Evolutionary conservation across 2,113 vertebrate genomes (phyloP), one percentile per base, ranked within the genome.

Genomic region (Elephantulus edwardii): DNA sequence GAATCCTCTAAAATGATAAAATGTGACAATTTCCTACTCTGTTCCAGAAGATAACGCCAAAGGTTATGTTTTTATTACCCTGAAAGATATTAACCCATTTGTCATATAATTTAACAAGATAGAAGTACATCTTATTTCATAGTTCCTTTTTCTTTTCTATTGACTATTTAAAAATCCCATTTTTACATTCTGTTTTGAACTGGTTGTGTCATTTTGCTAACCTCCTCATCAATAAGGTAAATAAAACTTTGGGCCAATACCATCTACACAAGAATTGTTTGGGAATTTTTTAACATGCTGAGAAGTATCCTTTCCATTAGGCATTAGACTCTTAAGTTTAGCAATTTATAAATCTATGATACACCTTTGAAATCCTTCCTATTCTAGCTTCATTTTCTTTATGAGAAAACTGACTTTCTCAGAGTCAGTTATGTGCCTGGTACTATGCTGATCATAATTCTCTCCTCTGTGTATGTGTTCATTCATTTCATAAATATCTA

Each of bases 101-200:
- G 84, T 56, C 52, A 80, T 46, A 60, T 70, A 81, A 93, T 75
- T 52, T 88, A 78, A 11, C 24, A 81, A 58, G 17, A 66, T 35
- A 8, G 35, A 68, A 68, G 48, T 10, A 33, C 48, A n/a, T 80
- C 56, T 81, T 54, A 58, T 35, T 92, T 75, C 62, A 70, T 75
- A 24, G 38, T 86, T 75, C 17, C 28, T 33, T 94, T 84, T 95
- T 81, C 68, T 93, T 85, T 91, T 46, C 66, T 64, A 74, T 62
- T 72, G 46, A 85, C 33, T 76, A 48, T 52, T 40, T 81, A 68
- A 66, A 64, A 9, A 11, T 19, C 52, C 28, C 50, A 54, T 40
- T 88, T 91, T 90, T 82, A 52, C 30, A 70, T 70, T 87, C 58
- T 90, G 16, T 83, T 92, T 91, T 83, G 38, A 66, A 88, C 71